These are phyloP conservation scores for Drosophila rubida DNA, from an alignment of 2,888 invertebrate species.

Conservation along the genomic window DNA sequence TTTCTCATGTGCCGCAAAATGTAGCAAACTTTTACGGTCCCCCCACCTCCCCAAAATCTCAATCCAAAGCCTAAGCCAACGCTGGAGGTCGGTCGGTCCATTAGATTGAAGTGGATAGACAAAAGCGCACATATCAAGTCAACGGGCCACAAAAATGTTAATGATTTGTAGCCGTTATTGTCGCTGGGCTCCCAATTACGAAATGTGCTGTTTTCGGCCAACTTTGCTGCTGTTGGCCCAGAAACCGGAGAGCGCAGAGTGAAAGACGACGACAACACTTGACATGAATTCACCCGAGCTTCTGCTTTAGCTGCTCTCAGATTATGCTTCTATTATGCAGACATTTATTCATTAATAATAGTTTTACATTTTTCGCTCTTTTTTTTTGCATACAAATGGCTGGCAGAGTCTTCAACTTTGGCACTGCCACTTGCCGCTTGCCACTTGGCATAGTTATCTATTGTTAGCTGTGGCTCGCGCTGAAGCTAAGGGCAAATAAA, in stretches of 20 bases:
- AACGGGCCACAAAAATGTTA: constrained; percentile 40
- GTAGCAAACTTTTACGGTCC: constrained; percentile 1
- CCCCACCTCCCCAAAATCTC: neutral
- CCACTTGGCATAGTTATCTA: constrained; percentile 48
- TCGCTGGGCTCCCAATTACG: constrained; percentile 39
- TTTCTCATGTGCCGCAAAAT: constrained; percentile 36
- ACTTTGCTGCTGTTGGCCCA: constrained; percentile 43
- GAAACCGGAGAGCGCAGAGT: constrained; percentile 31
- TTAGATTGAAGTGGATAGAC: constrained; percentile 18
- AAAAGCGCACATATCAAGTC: constrained; percentile 15
- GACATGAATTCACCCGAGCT: constrained; percentile 50
- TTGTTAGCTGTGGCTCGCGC: too few relatives aligned
- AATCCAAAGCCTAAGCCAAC: neutral
- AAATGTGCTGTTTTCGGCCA: constrained; percentile 24
- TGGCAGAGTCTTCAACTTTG: constrained; percentile 44
- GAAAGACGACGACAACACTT: constrained; percentile 50
- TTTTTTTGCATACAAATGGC: constrained; percentile 48
- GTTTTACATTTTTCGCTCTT: constrained; percentile 35
- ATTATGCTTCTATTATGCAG: constrained; percentile 23
- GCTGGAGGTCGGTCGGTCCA: neutral
- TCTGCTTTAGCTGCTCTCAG: constrained; percentile 1
- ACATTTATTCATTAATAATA: constrained; percentile 45
- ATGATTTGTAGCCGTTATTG: constrained; percentile 36
- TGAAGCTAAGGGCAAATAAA: constrained; percentile 13
- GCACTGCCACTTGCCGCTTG: constrained; percentile 18